Evolutionary conservation across 2,113 vertebrate species (phyloP), one percentile per base, ranked within the genome.

Genomic region (Calyptommatus sinebrachiatus): DNA sequence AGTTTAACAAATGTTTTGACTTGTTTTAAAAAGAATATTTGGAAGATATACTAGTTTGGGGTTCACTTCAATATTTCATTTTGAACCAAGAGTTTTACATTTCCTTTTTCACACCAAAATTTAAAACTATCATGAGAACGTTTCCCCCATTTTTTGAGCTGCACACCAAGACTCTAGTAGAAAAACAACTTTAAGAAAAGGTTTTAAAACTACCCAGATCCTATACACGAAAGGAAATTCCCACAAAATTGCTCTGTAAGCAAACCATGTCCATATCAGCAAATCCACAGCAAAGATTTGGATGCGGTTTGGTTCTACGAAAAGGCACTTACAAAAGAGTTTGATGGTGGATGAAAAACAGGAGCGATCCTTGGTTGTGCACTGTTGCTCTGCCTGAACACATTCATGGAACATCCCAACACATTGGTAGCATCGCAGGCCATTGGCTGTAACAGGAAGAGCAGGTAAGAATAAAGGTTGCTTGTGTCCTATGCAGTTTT

Each of bases 351-450:
- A 80, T 35, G 78, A 65, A 22, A 80, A 80, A 29, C 78, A 80
- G 45, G 78, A 80, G 0, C 78, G 78, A 29, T 80, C 78, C 9
- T 28, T 73, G 46, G 57, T 14, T 18, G 62, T 53, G 16, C 78
- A 80, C 45, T 53, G 71, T 10, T 80, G 78, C 28, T 80, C 78
- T 2, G 78, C 18, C 24, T 80, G 70, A 22, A 80, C 46, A 10
- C 78, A 80, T 53, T 80, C 78, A 8, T 80, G 70, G 78, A 80
- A 80, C 78, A 80, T 80, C 61, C 78, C 78, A 28, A 80, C 61
- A 21, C 78, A 80, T 29, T 80, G 78, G 14, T 80, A 80, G 70
- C 78, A 80, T 3, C 22, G 61, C 70, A 80, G 71, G 61, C 70
- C 28, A 1, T 14, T 26, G 20, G 48, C 78, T 80, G 24, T 1